A percentile compares a stretch with the other conserved stretches of the same genome.
phyloP scores from a whole-genome alignment of 2,113 vertebrate species.

The Paratilapia polleni region DNA sequence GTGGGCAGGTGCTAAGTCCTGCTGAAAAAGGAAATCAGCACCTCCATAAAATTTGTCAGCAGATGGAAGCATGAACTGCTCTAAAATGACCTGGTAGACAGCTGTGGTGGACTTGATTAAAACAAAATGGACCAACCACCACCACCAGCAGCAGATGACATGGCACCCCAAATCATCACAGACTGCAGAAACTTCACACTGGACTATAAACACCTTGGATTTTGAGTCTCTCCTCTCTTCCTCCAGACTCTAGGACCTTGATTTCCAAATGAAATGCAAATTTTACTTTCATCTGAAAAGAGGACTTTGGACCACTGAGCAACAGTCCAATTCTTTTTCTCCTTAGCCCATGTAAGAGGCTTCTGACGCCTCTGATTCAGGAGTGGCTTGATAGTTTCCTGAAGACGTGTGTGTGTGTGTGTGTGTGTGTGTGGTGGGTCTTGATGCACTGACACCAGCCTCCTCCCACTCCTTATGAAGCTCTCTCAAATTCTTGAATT shows the following conservation, averaged over 20 bases:
- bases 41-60: too few species aligned
- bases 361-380: not conserved
- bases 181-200: not conserved
- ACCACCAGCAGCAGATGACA: not conserved
- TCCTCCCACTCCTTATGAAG: not conserved
- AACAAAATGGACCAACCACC: not conserved
- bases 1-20: not conserved
- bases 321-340: not conserved
- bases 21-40: too few species aligned
- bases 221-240: not conserved
- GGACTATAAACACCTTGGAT: not conserved
- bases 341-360: not conserved
- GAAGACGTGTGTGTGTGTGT: not conserved
- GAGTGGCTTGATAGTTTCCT: not conserved
- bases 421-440: too few species aligned
- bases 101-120: not conserved
- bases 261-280: not conserved
- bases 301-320: not conserved
- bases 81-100: not conserved
- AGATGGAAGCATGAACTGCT: not conserved
- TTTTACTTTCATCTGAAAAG: not conserved
- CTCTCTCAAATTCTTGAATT: not conserved
- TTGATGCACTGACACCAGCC: not conserved
- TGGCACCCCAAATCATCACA: not conserved
- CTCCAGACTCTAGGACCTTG: not conserved